Conservation (phyloP, 2,113 vertebrate species). For the Mastomys coucha region DNA sequence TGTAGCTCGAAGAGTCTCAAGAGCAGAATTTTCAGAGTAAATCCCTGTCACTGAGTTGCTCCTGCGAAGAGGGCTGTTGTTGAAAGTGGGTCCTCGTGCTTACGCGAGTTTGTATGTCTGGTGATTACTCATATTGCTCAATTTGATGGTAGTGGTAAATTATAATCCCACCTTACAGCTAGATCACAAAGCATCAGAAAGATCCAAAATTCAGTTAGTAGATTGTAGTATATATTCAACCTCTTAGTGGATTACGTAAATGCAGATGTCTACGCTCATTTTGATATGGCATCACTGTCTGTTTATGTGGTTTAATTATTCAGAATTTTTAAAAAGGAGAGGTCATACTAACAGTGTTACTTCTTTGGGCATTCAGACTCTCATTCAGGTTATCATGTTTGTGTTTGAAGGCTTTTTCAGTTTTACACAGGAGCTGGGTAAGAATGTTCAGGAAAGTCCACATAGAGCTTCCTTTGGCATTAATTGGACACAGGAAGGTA, state of each 20-base stretch:
- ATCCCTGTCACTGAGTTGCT: background rate
- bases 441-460: background rate
- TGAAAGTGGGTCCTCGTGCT: background rate
- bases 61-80: background rate
- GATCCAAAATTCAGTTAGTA: background rate
- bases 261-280: background rate
- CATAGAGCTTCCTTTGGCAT: background rate
- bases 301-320: slow-evolving; percentile 19
- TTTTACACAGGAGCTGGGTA: slow-evolving; percentile 8
- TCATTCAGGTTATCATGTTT: slow-evolving; percentile 27
- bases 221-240: background rate
- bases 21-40: slow-evolving; percentile 46
- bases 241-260: background rate
- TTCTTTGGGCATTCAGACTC: slow-evolving; percentile 25
- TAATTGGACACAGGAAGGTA: background rate
- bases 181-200: background rate
- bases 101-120: background rate
- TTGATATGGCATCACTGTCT: background rate
- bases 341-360: slow-evolving; percentile 23
- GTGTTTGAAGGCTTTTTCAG: slow-evolving; percentile 4
- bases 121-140: background rate
- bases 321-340: slow-evolving; percentile 7
- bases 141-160: slow-evolving; percentile 21
- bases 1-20: slow-evolving; percentile 38
- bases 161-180: background rate